phyloP scores from a whole-genome alignment of 2,888 invertebrate genomes.

The Oeneis ivallda region DNA sequence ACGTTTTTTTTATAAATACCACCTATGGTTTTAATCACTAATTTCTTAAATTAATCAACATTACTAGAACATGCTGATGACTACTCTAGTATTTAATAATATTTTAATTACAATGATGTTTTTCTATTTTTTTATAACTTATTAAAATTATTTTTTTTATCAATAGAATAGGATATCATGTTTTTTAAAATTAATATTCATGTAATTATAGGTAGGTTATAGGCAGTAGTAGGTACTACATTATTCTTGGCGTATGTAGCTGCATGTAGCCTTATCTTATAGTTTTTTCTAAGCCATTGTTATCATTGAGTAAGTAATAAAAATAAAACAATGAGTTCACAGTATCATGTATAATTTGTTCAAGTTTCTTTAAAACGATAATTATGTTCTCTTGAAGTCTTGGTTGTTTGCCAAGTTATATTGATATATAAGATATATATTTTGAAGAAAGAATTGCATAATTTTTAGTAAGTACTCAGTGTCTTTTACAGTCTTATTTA shows the following conservation, averaged over 20 bases:
- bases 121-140: too few relatives aligned
- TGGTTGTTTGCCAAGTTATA: slow-evolving; percentile 5
- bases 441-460: slow-evolving; percentile 14
- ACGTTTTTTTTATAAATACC: neutral
- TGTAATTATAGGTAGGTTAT: neutral
- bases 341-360: neutral
- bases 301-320: neutral
- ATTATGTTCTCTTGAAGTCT: neutral
- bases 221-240: neutral
- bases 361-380: neutral
- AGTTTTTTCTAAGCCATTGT: neutral
- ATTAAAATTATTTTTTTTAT: too few relatives aligned
- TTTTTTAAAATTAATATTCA: too few relatives aligned
- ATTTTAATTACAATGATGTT: too few relatives aligned
- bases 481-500: neutral
- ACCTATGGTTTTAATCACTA: neutral
- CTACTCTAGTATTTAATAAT: too few relatives aligned
- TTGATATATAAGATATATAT: neutral
- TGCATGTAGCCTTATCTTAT: neutral
- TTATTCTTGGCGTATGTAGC: neutral
- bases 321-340: slow-evolving; percentile 12
- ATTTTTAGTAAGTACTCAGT: slow-evolving; percentile 3
- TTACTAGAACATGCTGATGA: too few relatives aligned
- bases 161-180: too few relatives aligned
- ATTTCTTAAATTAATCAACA: neutral